phyloP scores from a whole-genome alignment of 2,113 vertebrate genomes.

The Atrichornis clamosus region DNA sequence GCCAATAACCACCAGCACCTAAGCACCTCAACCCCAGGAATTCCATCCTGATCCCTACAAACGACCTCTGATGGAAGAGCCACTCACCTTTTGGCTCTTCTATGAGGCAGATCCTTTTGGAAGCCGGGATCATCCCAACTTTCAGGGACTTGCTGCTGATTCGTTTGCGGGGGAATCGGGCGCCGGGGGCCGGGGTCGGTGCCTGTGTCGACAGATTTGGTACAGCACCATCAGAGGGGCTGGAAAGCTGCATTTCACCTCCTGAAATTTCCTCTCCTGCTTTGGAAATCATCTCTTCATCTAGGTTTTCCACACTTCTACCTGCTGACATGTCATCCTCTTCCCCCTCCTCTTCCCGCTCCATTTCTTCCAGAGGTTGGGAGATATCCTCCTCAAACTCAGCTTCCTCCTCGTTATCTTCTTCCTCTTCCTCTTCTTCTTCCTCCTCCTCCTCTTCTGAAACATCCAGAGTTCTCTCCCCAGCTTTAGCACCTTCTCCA shows the following conservation, averaged over 20 bases:
- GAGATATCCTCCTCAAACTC: slow-evolving; percentile 42
- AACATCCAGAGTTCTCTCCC: neutral
- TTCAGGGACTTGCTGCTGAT: slow-evolving; percentile 78
- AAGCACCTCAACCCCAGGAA: neutral
- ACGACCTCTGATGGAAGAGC: neutral
- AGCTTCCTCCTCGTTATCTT: slow-evolving; percentile 35
- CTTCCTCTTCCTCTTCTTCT: slow-evolving; percentile 9
- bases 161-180: slow-evolving; percentile 71
- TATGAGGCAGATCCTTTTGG: slow-evolving; percentile 77
- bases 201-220: slow-evolving; percentile 35
- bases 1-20: neutral
- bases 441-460: slow-evolving; percentile 13
- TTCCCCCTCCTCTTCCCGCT: slow-evolving; percentile 32
- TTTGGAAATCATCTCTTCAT: neutral
- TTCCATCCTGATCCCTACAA: neutral
- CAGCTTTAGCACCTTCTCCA: neutral
- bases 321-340: slow-evolving; percentile 54
- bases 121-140: slow-evolving; percentile 76
- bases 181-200: slow-evolving; percentile 22
- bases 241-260: neutral
- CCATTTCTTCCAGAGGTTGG: slow-evolving; percentile 24
- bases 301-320: slow-evolving; percentile 5
- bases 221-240: slow-evolving; percentile 7
- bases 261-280: neutral
- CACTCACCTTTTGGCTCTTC: slow-evolving; percentile 74